Evolutionary conservation across 1,140 invertebrate species (phyloP), one percentile per base, ranked within the genome.

Genomic region (Cydia pomonella): DNA sequence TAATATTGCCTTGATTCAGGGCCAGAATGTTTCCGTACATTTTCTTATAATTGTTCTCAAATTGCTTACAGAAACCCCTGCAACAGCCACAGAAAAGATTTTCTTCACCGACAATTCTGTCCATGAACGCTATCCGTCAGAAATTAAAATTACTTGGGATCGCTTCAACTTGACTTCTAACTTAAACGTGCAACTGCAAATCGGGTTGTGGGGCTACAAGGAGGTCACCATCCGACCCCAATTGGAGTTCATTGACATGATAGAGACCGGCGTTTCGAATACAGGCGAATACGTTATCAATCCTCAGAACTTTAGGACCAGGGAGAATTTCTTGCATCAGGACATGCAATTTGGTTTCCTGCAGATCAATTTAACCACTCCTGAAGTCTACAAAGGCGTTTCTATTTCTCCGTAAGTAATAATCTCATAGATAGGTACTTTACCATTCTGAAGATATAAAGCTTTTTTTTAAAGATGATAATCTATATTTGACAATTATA

Each of bases 291-390:
- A 96, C 81, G 93, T 93, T 0, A 96, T 98, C 38, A 93, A 93
- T 5, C 96, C 96, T 3, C 94, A 94, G 0, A 95, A 95, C 79
- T 97, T 95, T 76, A 86, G 95, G 13, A 95, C 94, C 53, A 94
- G 95, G 38, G 94, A 97, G 69, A 97, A 98, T 81, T 90, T 94
- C 7, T 92, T 94, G 77, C 94, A 95, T 12, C 92, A 91, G 16
- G 96, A 98, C 78, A 94, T 98, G 90, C 95, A 96, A 81, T 98
- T 98, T 86, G 98, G 98, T 18, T 98, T 99, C 81, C 94, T 99
- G 18, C 97, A 97, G 86, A 97, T 99, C 62, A 98, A 98, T 91
- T 92, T 98, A 18, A 98, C 97, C 0, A 95, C 96, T 41, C 96
- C 97, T 0, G 94, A 95, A n/a, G 93, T 95, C 21, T 95, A 95